Conservation (phyloP, 1,140 invertebrate species). For the Drosophila sp. region DNA sequence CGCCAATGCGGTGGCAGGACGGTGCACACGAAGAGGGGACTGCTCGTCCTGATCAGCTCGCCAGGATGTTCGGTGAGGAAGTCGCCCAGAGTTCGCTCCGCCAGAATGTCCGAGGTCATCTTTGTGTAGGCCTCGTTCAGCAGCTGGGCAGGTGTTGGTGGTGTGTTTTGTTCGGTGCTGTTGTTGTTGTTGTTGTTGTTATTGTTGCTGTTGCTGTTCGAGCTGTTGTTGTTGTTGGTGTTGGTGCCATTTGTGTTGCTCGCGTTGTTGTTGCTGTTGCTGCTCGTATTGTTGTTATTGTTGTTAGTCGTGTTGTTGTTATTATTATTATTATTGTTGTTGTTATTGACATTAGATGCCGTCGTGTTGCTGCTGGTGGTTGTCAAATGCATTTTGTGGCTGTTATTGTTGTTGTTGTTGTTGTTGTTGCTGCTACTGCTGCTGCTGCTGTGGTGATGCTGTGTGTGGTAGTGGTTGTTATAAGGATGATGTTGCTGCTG, state of each 20-base stretch:
- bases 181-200: slow-evolving; percentile 84
- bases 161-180: slow-evolving; percentile 85
- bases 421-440: slow-evolving; percentile 28
- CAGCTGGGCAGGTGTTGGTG: slow-evolving; percentile 86
- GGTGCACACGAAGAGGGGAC: slow-evolving; percentile 96
- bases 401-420: slow-evolving; percentile 48
- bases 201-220: slow-evolving; percentile 73
- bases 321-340: slow-evolving; percentile 56
- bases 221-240: slow-evolving; percentile 76
- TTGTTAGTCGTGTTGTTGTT: slow-evolving; percentile 55
- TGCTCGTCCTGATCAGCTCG: slow-evolving; percentile 96
- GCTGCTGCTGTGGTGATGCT: slow-evolving; percentile 30
- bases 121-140: slow-evolving; percentile 94
- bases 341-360: slow-evolving; percentile 72
- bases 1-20: slow-evolving; percentile 97
- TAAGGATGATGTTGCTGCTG: slow-evolving; percentile 33
- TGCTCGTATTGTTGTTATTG: slow-evolving; percentile 54
- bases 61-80: slow-evolving; percentile 96
- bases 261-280: slow-evolving; percentile 50
- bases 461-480: slow-evolving; percentile 18
- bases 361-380: slow-evolving; percentile 67
- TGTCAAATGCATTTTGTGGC: slow-evolving; percentile 75
- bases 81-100: slow-evolving; percentile 94
- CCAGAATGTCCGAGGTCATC: slow-evolving; percentile 94
- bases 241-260: slow-evolving; percentile 73